phyloP scores from a whole-genome alignment of 2,113 vertebrate genomes.

The Thunnus maccoyii region DNA sequence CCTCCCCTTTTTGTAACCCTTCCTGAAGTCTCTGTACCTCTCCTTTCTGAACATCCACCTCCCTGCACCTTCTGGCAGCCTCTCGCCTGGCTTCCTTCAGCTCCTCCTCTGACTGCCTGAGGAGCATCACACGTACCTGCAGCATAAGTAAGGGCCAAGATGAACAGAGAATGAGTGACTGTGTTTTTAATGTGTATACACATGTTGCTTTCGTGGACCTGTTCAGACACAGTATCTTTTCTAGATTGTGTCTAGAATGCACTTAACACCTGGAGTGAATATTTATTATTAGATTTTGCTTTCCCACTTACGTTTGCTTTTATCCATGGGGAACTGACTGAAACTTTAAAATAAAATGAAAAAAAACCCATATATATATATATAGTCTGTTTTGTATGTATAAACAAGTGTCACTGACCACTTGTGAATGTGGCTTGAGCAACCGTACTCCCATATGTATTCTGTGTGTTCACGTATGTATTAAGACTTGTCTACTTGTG shows the following conservation, averaged over 20 bases:
- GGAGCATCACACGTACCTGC: constrained; percentile 52
- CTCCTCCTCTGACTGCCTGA: constrained; percentile 56
- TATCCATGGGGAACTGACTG: constrained; percentile 17
- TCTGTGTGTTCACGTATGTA: background rate
- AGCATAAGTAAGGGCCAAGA: constrained; percentile 1
- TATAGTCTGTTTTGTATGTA: background rate
- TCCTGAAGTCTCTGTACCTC: constrained; percentile 56
- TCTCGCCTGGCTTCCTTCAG: constrained; percentile 59
- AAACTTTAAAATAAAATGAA: constrained; percentile 4
- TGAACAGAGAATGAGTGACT: constrained; percentile 2
- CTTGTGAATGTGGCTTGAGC: background rate
- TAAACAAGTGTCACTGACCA: background rate
- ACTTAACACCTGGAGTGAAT: constrained; percentile 13
- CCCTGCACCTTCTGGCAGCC: constrained; percentile 18
- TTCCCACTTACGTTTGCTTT: constrained; percentile 25
- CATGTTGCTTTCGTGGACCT: background rate
- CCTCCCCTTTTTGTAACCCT: constrained; percentile 48
- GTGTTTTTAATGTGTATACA: background rate
- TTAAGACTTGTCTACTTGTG: background rate
- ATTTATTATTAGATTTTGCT: constrained; percentile 21
- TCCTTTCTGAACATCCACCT: constrained; percentile 33
- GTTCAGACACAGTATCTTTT: constrained; percentile 4
- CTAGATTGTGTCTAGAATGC: background rate
- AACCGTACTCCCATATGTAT: background rate
- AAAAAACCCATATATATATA: background rate